These are phyloP conservation scores for Prionailurus viverrinus DNA, from an alignment of 2,113 vertebrate genomes.

Conservation along the genomic window DNA sequence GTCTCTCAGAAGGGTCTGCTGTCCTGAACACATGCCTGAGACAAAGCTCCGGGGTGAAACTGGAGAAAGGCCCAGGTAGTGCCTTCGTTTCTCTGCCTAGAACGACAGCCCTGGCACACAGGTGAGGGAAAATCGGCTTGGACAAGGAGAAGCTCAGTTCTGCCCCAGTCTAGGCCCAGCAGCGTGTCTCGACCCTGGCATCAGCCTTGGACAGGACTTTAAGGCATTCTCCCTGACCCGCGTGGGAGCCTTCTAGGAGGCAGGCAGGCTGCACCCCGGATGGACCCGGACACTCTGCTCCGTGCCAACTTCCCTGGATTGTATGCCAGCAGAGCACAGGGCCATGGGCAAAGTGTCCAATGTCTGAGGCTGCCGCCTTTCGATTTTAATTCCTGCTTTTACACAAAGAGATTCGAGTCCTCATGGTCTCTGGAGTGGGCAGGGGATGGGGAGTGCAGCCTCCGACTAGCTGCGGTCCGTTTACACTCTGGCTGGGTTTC, in stretches of 20 bases:
- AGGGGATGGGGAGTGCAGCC: background rate
- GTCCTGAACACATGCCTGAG: background rate
- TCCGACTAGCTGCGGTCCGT: background rate
- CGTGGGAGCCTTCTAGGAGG: background rate
- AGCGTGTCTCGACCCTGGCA: fast-evolving
- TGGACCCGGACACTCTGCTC: background rate
- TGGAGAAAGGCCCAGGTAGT: background rate
- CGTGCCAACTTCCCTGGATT: background rate
- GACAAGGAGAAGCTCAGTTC: background rate
- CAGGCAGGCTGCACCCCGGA: background rate
- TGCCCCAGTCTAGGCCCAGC: background rate
- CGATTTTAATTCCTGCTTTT: background rate
- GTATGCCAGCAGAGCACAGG: background rate
- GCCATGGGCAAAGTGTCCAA: background rate
- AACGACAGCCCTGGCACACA: no score
- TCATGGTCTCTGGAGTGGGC: background rate
- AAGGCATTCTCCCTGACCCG: background rate
- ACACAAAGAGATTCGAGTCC: background rate
- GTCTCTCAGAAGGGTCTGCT: background rate
- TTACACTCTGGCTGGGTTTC: background rate
- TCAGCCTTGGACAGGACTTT: background rate
- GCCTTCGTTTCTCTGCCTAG: background rate
- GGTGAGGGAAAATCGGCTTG: background rate
- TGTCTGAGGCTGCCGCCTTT: background rate
- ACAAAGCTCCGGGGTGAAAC: background rate